Conservation (phyloP, 2,113 vertebrate genomes). For the Crotalus viridis region DNA sequence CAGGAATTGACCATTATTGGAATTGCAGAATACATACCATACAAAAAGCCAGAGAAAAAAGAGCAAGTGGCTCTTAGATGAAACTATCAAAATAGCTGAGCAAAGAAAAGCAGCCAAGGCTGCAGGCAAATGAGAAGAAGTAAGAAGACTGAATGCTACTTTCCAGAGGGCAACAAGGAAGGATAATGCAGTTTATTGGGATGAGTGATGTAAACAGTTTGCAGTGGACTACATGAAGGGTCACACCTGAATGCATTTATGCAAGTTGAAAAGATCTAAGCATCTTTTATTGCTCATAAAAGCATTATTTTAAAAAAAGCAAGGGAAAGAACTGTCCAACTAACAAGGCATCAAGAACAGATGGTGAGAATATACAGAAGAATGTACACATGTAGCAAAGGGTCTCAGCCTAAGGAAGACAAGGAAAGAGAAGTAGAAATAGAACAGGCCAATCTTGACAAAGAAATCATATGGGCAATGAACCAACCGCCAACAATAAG, state of each 20-base stretch:
- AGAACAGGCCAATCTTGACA: background rate
- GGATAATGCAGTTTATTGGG: background rate
- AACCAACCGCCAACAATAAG: background rate
- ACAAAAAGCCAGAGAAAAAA: background rate
- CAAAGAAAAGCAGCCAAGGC: background rate
- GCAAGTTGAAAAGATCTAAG: accelerated
- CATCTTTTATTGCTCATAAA: background rate
- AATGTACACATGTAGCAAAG: background rate
- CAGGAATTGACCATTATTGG: background rate
- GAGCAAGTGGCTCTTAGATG: background rate
- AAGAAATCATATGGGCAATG: background rate
- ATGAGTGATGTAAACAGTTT: background rate
- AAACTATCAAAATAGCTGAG: background rate
- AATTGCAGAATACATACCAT: background rate
- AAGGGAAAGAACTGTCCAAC: background rate
- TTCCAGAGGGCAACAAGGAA: background rate
- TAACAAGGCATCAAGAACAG: background rate
- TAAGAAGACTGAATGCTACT: background rate
- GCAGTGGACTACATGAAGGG: background rate
- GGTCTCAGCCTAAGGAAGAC: background rate
- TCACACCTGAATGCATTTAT: background rate
- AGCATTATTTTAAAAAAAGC: background rate
- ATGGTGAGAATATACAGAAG: background rate
- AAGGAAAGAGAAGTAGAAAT: background rate
- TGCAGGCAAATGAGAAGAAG: background rate